Evolutionary conservation across 53 echinoderm and acorn worm genomes (phyloP).

Genomic region (Apostichopus leukothele): DNA sequence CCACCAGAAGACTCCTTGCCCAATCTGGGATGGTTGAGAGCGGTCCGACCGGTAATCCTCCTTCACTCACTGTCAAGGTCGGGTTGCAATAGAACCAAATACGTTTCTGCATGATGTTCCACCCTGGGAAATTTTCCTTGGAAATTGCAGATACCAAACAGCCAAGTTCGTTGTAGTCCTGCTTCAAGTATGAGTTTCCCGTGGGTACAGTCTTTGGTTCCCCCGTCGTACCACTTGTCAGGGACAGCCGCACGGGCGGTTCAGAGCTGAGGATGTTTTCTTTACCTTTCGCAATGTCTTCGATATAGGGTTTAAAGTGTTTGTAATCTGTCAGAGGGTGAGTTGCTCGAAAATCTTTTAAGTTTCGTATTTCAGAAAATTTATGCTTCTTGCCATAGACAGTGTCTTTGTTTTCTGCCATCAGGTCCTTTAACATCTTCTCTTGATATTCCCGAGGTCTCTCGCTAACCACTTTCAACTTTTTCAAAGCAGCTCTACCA

Average conservation of each 20-base stretch:
- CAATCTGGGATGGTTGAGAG: constrained; percentile 42
- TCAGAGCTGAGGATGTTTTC: constrained; percentile 48
- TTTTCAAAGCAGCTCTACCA: constrained; percentile 24
- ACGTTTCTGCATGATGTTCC: constrained; percentile 46
- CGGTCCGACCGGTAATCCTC: constrained; percentile 55
- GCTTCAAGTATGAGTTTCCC: background rate
- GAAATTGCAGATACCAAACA: constrained; percentile 8
- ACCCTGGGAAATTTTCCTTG: constrained; percentile 4
- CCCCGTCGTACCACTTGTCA: constrained; percentile 81
- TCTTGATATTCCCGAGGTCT: constrained; percentile 63
- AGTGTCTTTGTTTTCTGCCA: constrained; percentile 52
- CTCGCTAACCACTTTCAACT: constrained; percentile 14
- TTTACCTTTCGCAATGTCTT: constrained; percentile 63
- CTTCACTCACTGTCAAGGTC: constrained; percentile 45
- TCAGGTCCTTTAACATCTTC: constrained; percentile 45
- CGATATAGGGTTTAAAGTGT: constrained; percentile 66
- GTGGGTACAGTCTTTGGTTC: constrained; percentile 65
- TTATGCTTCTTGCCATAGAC: constrained; percentile 56
- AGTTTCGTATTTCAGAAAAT: constrained; percentile 54
- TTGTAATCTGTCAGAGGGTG: constrained; percentile 73
- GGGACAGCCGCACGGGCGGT: constrained; percentile 39
- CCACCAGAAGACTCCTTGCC: constrained; percentile 38
- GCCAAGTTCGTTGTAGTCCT: background rate
- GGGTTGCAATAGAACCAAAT: constrained; percentile 52
- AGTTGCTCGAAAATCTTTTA: constrained; percentile 54